Conservation (phyloP, 2,888 invertebrate genomes). For the Leucophora obtusa region DNA sequence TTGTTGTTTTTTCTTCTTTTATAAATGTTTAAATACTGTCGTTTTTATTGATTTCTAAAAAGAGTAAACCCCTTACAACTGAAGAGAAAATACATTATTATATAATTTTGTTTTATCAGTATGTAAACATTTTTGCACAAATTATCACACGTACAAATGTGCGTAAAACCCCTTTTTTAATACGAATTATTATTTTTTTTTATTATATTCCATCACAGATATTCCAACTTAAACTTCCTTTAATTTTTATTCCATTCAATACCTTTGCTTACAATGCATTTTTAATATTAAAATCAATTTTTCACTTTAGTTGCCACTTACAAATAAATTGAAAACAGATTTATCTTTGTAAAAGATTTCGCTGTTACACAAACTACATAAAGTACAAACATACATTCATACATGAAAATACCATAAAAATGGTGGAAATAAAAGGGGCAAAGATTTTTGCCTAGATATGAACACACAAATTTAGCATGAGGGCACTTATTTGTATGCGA, state of each 20-base stretch:
- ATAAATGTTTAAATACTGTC: too few species aligned
- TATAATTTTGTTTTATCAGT: too few species aligned
- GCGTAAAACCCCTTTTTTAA: background rate
- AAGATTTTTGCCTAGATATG: too few species aligned
- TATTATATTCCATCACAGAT: background rate
- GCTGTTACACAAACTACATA: background rate
- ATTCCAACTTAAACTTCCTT: background rate
- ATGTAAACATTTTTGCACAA: background rate
- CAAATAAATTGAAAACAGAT: conserved; percentile 63
- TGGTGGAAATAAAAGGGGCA: too few species aligned
- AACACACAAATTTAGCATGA: too few species aligned
- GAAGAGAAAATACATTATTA: too few species aligned
- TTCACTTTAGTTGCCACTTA: conserved; percentile 51
- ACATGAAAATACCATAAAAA: background rate
- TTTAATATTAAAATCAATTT: conserved; percentile 60
- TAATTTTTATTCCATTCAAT: background rate
- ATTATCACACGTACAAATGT: background rate
- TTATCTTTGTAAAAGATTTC: conserved; percentile 45
- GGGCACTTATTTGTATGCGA: too few species aligned
- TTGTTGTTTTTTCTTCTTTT: too few species aligned
- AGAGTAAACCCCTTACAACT: too few species aligned
- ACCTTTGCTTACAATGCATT: conserved; percentile 46
- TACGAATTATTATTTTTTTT: background rate
- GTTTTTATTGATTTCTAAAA: too few species aligned
- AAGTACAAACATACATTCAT: background rate